These are phyloP conservation scores for Festucalex cinctus DNA, from an alignment of 2,113 vertebrate genomes.

Conservation along the genomic window DNA sequence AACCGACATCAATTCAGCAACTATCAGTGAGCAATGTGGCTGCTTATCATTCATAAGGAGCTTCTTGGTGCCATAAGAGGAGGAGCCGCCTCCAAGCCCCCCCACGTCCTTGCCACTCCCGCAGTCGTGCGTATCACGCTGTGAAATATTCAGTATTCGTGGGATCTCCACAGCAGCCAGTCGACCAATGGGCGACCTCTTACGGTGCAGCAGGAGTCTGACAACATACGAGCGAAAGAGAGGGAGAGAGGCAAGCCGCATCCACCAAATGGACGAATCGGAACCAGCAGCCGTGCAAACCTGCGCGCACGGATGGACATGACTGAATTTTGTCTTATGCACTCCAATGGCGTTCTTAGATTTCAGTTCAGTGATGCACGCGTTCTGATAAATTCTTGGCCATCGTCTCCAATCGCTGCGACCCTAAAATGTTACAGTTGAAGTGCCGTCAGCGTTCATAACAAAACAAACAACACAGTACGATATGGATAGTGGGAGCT, in stretches of 20 bases:
- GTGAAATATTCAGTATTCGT: conserved; percentile 26
- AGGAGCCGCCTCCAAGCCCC: conserved; percentile 15
- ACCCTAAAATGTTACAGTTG: conserved; percentile 17
- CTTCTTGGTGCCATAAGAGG: conserved; percentile 27
- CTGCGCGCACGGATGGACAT: conserved; percentile 21
- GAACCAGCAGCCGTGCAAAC: conserved; percentile 14
- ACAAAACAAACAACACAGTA: conserved; percentile 4
- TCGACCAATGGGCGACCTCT: conserved; percentile 24
- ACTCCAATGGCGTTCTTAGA: neutral
- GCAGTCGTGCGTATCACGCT: conserved; percentile 22
- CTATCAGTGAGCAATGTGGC: neutral
- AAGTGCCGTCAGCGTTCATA: conserved; percentile 15
- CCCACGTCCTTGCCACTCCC: conserved; percentile 28
- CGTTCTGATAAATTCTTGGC: neutral
- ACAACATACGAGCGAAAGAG: conserved; percentile 3
- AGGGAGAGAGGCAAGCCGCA: neutral
- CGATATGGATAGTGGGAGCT: conserved; percentile 66
- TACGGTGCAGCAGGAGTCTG: conserved; percentile 24
- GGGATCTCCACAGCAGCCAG: conserved; percentile 17
- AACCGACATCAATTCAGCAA: neutral
- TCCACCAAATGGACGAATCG: conserved; percentile 30
- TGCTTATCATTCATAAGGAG: conserved; percentile 38
- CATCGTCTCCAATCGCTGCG: neutral
- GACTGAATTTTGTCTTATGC: conserved; percentile 3
- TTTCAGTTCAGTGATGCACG: neutral